Conservation (phyloP, 2,888 invertebrate genomes). For the Liposcelis brunnea region DNA sequence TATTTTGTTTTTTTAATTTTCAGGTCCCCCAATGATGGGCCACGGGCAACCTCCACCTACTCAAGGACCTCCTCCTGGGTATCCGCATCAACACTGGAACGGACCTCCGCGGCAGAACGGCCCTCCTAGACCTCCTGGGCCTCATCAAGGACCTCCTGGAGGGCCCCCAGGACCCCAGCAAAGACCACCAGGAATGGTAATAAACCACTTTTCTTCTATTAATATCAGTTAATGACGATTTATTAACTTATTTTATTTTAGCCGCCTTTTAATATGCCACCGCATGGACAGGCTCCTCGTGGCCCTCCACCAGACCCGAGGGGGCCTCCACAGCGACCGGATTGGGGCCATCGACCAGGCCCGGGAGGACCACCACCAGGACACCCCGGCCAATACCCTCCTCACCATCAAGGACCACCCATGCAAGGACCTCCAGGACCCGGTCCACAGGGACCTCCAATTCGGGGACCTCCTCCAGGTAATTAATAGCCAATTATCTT, state of each 20-base stretch:
- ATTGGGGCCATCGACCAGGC: slow-evolving; percentile 57
- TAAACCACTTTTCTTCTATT: slow-evolving; percentile 14
- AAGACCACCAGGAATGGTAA: slow-evolving; percentile 39
- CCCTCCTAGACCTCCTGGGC: slow-evolving; percentile 36
- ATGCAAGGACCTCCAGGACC: slow-evolving; percentile 50
- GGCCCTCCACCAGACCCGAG: slow-evolving; percentile 36
- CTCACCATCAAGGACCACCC: slow-evolving; percentile 30
- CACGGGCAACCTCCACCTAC: slow-evolving; percentile 27
- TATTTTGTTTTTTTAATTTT: background rate
- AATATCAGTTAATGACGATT: background rate
- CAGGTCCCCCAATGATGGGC: slow-evolving; percentile 4
- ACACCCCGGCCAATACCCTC: slow-evolving; percentile 22
- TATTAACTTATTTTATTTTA: background rate
- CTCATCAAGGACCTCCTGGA: slow-evolving; percentile 34
- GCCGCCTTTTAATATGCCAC: slow-evolving; percentile 22
- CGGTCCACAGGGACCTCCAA: slow-evolving; percentile 38
- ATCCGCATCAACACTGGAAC: slow-evolving; percentile 16
- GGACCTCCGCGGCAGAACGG: slow-evolving; percentile 21
- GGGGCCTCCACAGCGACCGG: slow-evolving; percentile 40
- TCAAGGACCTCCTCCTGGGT: slow-evolving; percentile 29
- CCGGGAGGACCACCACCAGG: slow-evolving; percentile 13
- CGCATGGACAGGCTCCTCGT: slow-evolving; percentile 29
- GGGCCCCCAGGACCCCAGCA: slow-evolving; percentile 32
- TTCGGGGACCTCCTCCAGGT: slow-evolving; percentile 39
- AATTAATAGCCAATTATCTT: slow-evolving; percentile 16